phyloP scores from a whole-genome alignment of 2,888 invertebrate species.

The Griposia aprilina region DNA sequence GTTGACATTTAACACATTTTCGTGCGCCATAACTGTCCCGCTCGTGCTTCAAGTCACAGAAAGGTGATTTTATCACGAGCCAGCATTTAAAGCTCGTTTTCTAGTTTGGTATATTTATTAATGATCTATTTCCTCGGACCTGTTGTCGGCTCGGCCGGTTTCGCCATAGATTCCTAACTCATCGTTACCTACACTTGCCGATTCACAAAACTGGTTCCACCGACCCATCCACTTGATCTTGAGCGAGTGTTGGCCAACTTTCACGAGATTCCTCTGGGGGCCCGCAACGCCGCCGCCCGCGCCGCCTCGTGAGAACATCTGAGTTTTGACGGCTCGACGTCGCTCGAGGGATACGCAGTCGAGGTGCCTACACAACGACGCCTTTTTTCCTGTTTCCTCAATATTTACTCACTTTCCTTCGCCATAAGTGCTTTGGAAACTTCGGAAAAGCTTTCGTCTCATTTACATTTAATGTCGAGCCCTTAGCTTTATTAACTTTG shows the following conservation, averaged over 20 bases:
- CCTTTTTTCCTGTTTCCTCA: constrained; percentile 62
- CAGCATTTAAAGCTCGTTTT: constrained; percentile 60
- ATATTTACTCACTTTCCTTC: constrained; percentile 62
- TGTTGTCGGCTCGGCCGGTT: constrained; percentile 67
- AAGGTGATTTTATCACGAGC: constrained; percentile 59
- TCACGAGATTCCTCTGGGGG: constrained; percentile 88
- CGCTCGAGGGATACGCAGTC: constrained; percentile 61
- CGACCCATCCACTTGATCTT: constrained; percentile 86
- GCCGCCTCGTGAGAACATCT: constrained; percentile 76
- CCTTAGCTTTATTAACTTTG: constrained; percentile 46
- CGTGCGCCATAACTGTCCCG: constrained; percentile 40
- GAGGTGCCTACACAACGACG: constrained; percentile 56
- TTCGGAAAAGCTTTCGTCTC: constrained; percentile 61
- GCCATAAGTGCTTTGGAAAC: constrained; percentile 58
- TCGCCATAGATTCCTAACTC: constrained; percentile 71
- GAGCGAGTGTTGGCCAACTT: constrained; percentile 86
- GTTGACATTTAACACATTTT: constrained; percentile 55
- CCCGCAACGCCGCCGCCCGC: constrained; percentile 59
- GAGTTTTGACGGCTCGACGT: constrained; percentile 66
- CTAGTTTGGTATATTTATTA: constrained; percentile 67
- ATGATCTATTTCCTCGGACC: constrained; percentile 69
- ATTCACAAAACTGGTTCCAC: constrained; percentile 84
- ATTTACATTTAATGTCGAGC: constrained; percentile 52
- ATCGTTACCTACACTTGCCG: constrained; percentile 82
- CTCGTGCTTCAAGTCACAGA: constrained; percentile 36